Evolutionary conservation across 2,797 vertebrate genomes (phyloP), one percentile per base, ranked within the genome.

Genomic region (Melanotaenia parkinsoni): DNA sequence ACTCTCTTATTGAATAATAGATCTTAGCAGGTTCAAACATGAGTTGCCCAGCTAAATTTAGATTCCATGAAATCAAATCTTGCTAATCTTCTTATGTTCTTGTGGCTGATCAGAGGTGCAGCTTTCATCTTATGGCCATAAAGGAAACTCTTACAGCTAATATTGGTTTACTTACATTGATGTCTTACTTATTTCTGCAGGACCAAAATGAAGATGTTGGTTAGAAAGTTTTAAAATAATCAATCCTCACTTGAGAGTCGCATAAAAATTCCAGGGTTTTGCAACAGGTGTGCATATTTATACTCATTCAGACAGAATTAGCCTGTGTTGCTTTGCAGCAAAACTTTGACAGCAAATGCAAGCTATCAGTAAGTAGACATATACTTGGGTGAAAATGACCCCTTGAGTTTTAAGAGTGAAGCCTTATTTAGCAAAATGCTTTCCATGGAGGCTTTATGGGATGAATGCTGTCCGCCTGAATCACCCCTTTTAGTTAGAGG

Each of bases 11-110:
- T 91, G 84, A 89, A 93, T 94, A 88, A 93, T 71, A 77, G 81
- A 85, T 76, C 79, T 74, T 84, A 77, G 79, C 84, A 74, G 82
- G 74, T 82, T 72, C 75, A 77, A 91, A 86, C 78, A 82, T 91
- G 84, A 91, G 84, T 91, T 87, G 80, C 83, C n/a, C 4, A 3
- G 83, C 92, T 94, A 92, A 88, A 91, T 91, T 93, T 90, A 89
- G 92, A 90, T 77, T 58, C 53, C 53, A 80, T 71, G 63, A 92
- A 93, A 94, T 92, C 72, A 68, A 80, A 92, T 90, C 78, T 78
- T 12, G 20, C 67, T 91, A 91, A 93, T 77, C 75, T 86, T 70
- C 74, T 94, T 92, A 86, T 37, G 58, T 76, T 79, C 68, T 86
- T 83, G 69, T 53, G 75, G 86, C 91, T 82, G 77, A 88, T 76